Base-by-base conservation (phyloP, 2,113 vertebrate species). In the Willisornis vidua region DNA sequence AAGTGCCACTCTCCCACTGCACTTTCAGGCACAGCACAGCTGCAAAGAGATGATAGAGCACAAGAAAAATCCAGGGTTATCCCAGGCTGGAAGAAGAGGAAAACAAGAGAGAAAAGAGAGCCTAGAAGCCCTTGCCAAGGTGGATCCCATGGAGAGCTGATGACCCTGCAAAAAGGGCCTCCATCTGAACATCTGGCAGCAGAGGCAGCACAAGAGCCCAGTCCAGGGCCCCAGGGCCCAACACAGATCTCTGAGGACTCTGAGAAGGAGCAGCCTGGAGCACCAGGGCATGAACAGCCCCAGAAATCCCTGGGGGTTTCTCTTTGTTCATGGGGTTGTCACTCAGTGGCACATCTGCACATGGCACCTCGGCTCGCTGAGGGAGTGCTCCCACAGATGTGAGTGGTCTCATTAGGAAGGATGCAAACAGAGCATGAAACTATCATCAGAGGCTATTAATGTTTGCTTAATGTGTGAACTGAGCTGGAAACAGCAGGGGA, bases 351-450 rank as follows among this genome's bases (percentile, higher is more conserved):
- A 90, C 4, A 0, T 83, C 61, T 71, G 92, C 58, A 19, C n/a
- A 49, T 28, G 23, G 57, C 76, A 54, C 43, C 90, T 93, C 65
- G 2, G 7, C 77, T 88, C 84, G 17, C 2, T 5, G 62, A 91
- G 35, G 62, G 63, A 81, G 41, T 3, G 1, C 43, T 87, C 81
- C 72, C 68, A 63, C 80, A 74, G 80, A 73, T 70, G 35, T 7
- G 29, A 63, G 57, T 9, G 61, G 70, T 55, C 80, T 89, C 11
- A 15, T 76, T 79, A 73, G 48, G 31, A 93, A n/a, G 68, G 70
- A 65, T 43, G 72, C 62, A 96, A 95, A 93, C 91, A 93, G 94
- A 96, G 94, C 94, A 6, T 89, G 73, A 95, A 96, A 90, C 91
- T 26, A 63, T 89, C 49, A 95, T 94, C 81, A 65, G 72, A 93